Base-by-base conservation (phyloP, 1,140 invertebrate genomes). In the Rhizoglyphus robini region DNA sequence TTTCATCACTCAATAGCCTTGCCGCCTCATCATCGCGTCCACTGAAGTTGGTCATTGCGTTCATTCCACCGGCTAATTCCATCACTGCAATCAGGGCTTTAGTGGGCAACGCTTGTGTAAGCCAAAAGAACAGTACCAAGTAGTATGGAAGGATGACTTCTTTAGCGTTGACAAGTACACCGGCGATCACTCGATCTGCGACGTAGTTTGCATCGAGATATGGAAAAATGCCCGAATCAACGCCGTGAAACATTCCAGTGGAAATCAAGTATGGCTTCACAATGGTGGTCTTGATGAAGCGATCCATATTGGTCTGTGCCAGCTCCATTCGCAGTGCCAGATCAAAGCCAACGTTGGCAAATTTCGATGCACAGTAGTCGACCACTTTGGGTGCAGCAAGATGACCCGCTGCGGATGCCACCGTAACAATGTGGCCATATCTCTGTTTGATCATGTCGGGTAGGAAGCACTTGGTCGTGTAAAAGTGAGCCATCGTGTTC, bases 321-420 rank as follows among this genome's bases (percentile, higher is more conserved):
- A 94, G 75, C 74, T 94, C 90, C 4, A 84, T 76, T 62, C 82
- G 80, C 20, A 94, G 76, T 38, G 90, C 84, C 73, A 96, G 91
- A 70, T 93, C 86, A 75, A 94, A 92, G 30, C 93, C 92, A 59
- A 90, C 86, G 29, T 88, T 89, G 15, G 89, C 94, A 73, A 87
- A 90, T 80, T 98, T 97, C 3, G 90, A 91, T 1, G 90, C 84
- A 74, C 90, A 95, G 76, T 98, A 97, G 79, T 97, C 94, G 1
- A 89, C 86, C 65, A 96, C 81, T 72, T 88, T 88, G 64, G 84
- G 81, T 62, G 86, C 83, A 38, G 88, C 87, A 23, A 86, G 78
- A 68, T 88, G 80, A 25, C 94, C 94, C 25, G 94, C 95, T 70
- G 94, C 82, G 49, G 90, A 95, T 0, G 94, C 90, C 63, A 99